Evolutionary conservation across 2,888 invertebrate species (phyloP).

Genomic region (Erebia ligea): DNA sequence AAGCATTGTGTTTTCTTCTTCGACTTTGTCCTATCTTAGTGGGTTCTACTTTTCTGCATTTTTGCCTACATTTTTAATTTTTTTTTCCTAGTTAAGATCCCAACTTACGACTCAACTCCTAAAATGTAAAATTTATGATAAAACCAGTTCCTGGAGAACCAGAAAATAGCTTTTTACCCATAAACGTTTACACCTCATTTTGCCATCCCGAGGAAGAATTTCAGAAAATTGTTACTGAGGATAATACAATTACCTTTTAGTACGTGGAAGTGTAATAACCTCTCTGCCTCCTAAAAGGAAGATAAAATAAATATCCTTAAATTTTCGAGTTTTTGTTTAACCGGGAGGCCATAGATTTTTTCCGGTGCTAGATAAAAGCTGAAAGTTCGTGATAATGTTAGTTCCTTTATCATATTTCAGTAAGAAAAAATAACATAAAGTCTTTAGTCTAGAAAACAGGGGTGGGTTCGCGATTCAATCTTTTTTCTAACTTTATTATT

Average conservation of each 20-base stretch:
- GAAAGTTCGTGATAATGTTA: no score
- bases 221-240: background rate
- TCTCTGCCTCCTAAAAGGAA: background rate
- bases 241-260: slow-evolving; percentile 5
- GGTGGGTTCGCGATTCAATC: no score
- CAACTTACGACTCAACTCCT: background rate
- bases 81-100: background rate
- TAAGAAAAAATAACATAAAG: no score
- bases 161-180: no score
- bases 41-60: no score
- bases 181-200: no score
- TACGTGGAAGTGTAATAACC: background rate
- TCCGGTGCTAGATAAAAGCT: no score
- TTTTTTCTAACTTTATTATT: no score
- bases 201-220: background rate
- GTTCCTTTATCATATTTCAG: no score
- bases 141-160: background rate
- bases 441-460: no score
- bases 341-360: background rate
- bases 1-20: background rate
- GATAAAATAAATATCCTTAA: background rate
- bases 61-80: no score
- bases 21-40: no score
- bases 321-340: background rate
- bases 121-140: background rate